Evolutionary conservation across 2,888 invertebrate genomes (phyloP).

Genomic region (Leptinotarsa tumamoca): DNA sequence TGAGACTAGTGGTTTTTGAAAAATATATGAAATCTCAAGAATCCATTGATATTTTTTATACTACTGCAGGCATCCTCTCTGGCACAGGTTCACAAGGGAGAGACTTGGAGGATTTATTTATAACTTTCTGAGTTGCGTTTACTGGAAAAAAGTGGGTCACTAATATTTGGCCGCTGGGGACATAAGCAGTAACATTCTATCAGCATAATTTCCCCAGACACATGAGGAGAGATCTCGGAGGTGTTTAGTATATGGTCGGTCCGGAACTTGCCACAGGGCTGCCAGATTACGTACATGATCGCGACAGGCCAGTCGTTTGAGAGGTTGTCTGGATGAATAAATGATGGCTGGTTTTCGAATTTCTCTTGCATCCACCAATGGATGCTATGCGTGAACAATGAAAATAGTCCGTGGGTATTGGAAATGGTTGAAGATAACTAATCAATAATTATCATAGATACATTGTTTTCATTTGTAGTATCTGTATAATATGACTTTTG

Average conservation of each 20-base stretch:
- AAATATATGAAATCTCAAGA: no score
- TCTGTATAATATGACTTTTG: no score
- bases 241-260: slow-evolving; percentile 51
- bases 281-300: slow-evolving; percentile 44
- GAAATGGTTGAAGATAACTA: no score
- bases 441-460: no score
- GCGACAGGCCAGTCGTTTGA: background rate
- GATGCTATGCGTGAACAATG: background rate
- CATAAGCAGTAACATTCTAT: slow-evolving; percentile 51
- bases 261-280: slow-evolving; percentile 42
- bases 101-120: slow-evolving; percentile 19
- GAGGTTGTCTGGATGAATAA: slow-evolving; percentile 1
- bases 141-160: slow-evolving; percentile 46
- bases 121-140: slow-evolving; percentile 33
- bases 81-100: background rate
- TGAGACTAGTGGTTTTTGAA: no score
- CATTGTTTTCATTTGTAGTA: no score
- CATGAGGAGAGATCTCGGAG: slow-evolving; percentile 45
- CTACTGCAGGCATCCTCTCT: background rate
- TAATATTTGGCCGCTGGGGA: slow-evolving; percentile 45
- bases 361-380: background rate
- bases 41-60: background rate
- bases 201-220: slow-evolving; percentile 55
- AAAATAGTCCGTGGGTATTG: no score
- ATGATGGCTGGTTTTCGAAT: background rate